Percentiles rank a stretch among this genome's conserved stretches.
phyloP scores from a whole-genome alignment of 1,140 invertebrate genomes.

The Cryptotermes secundus region DNA sequence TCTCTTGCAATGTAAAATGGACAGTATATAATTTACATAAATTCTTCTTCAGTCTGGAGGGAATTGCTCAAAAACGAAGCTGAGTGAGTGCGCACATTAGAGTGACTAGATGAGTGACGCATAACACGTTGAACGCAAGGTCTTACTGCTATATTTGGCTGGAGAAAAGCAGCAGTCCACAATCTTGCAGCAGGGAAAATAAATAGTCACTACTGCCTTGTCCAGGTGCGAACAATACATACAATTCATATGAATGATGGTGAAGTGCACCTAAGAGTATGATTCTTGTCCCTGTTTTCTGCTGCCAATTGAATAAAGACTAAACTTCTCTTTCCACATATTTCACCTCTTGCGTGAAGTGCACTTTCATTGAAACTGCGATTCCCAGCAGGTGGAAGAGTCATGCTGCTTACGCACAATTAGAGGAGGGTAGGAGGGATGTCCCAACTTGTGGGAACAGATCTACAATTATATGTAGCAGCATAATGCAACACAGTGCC shows the following conservation, averaged over 20 bases:
- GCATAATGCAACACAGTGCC: not conserved
- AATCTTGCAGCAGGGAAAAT: too few species aligned
- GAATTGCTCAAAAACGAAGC: conserved; percentile 30
- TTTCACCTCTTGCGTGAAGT: too few species aligned
- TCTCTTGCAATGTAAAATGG: conserved; percentile 31
- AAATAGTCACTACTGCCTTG: too few species aligned
- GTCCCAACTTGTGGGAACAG: not conserved
- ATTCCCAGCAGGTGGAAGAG: not conserved
- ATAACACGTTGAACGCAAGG: too few species aligned
- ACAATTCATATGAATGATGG: too few species aligned
- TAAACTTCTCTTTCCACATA: too few species aligned
- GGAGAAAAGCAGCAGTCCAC: too few species aligned
- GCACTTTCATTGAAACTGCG: not conserved
- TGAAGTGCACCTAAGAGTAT: too few species aligned
- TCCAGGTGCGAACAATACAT: too few species aligned
- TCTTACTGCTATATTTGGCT: too few species aligned
- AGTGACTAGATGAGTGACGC: not conserved
- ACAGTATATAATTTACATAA: conserved; percentile 30
- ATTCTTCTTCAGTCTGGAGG: conserved; percentile 28
- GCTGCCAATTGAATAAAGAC: too few species aligned
- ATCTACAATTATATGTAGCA: not conserved
- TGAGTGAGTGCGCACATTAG: conserved; percentile 8
- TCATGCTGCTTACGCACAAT: not conserved
- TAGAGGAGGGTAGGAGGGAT: not conserved
- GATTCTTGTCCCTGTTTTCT: too few species aligned